Percentiles rank a stretch among this genome's conserved stretches.
These are phyloP conservation scores for Regulus satrapa DNA, from an alignment of 2,113 vertebrate genomes.

Conservation along the genomic window DNA sequence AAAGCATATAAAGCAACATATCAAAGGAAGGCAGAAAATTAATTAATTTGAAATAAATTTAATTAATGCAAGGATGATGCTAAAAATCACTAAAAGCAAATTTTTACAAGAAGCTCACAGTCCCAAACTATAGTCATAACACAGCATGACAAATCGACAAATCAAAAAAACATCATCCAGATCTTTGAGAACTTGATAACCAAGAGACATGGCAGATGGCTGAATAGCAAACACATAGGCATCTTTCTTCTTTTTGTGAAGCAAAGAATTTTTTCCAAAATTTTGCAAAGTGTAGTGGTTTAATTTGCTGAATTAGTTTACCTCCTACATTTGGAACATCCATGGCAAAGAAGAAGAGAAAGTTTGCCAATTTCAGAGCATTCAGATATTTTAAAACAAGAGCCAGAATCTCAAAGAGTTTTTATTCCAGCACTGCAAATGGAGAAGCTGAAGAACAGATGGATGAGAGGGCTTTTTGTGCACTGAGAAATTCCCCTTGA, in stretches of 20 bases:
- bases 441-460: background rate
- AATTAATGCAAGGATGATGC: background rate
- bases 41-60: background rate
- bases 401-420: background rate
- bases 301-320: constrained; percentile 12
- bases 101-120: background rate
- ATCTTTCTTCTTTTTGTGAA: background rate
- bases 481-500: background rate
- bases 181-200: background rate
- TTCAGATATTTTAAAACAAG: background rate
- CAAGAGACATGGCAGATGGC: constrained; percentile 2
- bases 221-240: background rate
- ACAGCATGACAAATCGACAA: background rate
- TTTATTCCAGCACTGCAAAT: background rate
- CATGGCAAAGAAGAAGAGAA: background rate
- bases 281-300: background rate
- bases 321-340: background rate
- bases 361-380: background rate
- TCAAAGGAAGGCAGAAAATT: background rate
- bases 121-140: background rate
- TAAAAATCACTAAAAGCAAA: background rate
- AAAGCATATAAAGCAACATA: background rate
- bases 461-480: background rate
- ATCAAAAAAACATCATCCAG: background rate
- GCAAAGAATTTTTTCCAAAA: background rate